These are phyloP conservation scores for Apostichopus californicus DNA, from an alignment of 35 echinoderm and acorn worm genomes.

Conservation along the genomic window DNA sequence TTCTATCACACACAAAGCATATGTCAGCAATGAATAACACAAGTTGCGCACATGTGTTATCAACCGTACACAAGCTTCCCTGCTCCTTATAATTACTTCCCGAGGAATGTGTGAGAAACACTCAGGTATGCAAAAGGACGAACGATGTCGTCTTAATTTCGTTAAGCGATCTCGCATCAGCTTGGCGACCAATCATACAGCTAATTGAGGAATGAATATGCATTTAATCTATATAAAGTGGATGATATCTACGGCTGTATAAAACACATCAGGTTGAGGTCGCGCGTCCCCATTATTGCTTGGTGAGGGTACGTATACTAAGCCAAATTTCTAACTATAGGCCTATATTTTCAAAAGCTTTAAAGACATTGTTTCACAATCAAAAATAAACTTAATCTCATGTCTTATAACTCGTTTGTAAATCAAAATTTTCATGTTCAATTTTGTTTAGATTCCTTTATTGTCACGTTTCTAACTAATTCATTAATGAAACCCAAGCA, in stretches of 20 bases:
- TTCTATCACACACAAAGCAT: slow-evolving; percentile 20
- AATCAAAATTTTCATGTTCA: too few relatives aligned
- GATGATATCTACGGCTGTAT: background rate
- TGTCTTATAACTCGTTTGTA: too few relatives aligned
- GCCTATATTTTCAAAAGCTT: too few relatives aligned
- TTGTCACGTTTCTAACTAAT: too few relatives aligned
- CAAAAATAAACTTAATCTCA: too few relatives aligned
- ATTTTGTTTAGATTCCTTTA: too few relatives aligned
- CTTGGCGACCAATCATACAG: slow-evolving; percentile 48
- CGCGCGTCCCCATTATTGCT: background rate
- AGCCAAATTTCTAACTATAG: too few relatives aligned
- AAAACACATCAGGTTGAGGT: background rate
- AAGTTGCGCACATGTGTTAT: slow-evolving; percentile 39
- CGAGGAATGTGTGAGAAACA: slow-evolving; percentile 46
- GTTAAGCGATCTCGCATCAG: slow-evolving; percentile 53
- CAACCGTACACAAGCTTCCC: slow-evolving; percentile 22
- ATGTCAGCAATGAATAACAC: slow-evolving; percentile 31
- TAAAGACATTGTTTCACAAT: too few relatives aligned
- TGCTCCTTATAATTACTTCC: slow-evolving; percentile 50
- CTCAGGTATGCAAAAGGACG: slow-evolving; percentile 41
- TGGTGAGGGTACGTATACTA: background rate
- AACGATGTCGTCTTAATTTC: slow-evolving; percentile 52
- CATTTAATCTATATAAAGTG: slow-evolving; percentile 48
- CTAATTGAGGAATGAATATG: slow-evolving; percentile 47
- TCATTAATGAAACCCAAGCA: too few relatives aligned